A percentile compares a stretch with the other conserved stretches of the same genome.
These are phyloP conservation scores for Halcyon smyrnensis DNA, from an alignment of 2,797 vertebrate genomes.

Conservation along the genomic window DNA sequence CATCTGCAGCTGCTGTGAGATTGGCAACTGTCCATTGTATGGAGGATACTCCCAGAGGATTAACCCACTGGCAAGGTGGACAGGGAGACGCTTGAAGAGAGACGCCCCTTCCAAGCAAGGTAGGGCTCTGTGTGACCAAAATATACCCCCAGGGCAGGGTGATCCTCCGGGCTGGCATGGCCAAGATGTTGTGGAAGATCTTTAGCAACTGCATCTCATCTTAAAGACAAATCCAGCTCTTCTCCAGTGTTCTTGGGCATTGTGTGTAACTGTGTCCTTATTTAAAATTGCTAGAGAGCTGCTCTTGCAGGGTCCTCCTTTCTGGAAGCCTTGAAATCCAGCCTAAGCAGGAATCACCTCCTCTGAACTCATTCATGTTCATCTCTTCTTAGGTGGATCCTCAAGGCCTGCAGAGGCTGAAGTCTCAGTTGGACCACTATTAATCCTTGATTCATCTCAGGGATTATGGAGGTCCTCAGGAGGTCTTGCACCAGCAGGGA, in stretches of 20 bases:
- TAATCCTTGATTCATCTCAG: constrained; percentile 6
- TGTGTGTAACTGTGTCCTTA: background rate
- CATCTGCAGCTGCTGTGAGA: constrained; percentile 66
- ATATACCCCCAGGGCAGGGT: too few species aligned
- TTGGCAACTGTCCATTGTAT: background rate
- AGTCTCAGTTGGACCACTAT: background rate
- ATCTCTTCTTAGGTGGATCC: background rate
- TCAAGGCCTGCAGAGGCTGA: background rate
- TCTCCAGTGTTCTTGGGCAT: background rate
- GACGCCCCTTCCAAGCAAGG: background rate
- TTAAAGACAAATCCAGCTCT: background rate
- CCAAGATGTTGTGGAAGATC: background rate
- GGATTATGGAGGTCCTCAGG: background rate
- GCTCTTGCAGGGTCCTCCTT: background rate
- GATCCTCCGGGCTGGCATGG: too few species aligned
- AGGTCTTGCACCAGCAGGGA: background rate
- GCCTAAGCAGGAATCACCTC: background rate
- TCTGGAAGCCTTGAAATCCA: background rate
- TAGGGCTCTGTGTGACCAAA: background rate
- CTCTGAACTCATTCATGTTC: background rate
- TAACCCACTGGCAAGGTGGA: background rate
- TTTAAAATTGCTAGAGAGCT: background rate
- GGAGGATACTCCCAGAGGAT: background rate
- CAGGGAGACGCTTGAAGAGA: background rate
- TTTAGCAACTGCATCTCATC: background rate